phyloP scores from a whole-genome alignment of 1,140 invertebrate genomes.

The Pissodes strobi region DNA sequence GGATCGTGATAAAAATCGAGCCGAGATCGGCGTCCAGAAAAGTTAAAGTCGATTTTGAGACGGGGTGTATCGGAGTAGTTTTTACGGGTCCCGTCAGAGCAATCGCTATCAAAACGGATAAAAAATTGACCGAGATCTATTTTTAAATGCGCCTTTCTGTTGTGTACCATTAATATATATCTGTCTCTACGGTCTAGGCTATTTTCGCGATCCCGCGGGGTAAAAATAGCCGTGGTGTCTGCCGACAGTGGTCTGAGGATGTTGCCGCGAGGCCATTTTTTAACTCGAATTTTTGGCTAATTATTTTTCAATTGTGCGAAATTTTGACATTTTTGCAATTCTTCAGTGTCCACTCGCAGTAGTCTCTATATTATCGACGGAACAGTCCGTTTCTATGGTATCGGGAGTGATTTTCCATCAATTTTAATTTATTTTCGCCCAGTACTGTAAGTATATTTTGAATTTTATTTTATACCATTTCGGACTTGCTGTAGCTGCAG shows the following conservation, averaged over 20 bases:
- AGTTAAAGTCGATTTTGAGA: slow-evolving; percentile 46
- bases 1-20: slow-evolving; percentile 2
- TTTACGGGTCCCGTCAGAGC: slow-evolving; percentile 51
- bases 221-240: slow-evolving; percentile 53
- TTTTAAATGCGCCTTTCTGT: slow-evolving; percentile 51
- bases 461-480: too few relatives aligned
- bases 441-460: too few relatives aligned
- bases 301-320: slow-evolving; percentile 23
- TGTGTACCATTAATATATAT: slow-evolving; percentile 50
- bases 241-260: slow-evolving; percentile 37
- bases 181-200: slow-evolving; percentile 49
- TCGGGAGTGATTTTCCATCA: too few relatives aligned
- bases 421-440: too few relatives aligned
- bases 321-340: too few relatives aligned
- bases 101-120: slow-evolving; percentile 44
- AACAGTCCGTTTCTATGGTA: slow-evolving; percentile 50
- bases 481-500: too few relatives aligned
- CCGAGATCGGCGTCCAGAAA: slow-evolving; percentile 1
- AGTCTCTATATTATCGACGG: too few relatives aligned
- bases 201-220: slow-evolving; percentile 51
- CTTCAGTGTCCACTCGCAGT: too few relatives aligned
- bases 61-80: slow-evolving; percentile 54
- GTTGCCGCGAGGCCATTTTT: slow-evolving; percentile 54
- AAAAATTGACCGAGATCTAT: slow-evolving; percentile 50
- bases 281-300: slow-evolving; percentile 35